phyloP scores from a whole-genome alignment of 2,113 vertebrate genomes.

The Phainopepla nitens region DNA sequence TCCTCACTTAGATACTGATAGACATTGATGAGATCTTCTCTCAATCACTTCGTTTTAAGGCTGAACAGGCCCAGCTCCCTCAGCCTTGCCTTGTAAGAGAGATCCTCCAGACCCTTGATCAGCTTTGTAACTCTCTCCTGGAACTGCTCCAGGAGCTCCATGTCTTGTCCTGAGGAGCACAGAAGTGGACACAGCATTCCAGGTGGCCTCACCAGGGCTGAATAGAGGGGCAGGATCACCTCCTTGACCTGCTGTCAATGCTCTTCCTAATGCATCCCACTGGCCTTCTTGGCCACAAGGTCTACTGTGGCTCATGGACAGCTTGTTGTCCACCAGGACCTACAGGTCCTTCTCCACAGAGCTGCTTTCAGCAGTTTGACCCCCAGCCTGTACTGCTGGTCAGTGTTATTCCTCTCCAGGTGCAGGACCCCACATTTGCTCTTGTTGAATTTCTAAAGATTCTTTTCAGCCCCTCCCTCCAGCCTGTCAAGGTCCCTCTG shows the following conservation, averaged over 20 bases:
- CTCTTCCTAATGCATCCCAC: not conserved
- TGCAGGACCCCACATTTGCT: not conserved
- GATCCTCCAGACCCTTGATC: not conserved
- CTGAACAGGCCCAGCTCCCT: not conserved
- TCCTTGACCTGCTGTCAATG: not conserved
- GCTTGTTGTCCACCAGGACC: not conserved
- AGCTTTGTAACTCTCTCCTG: not conserved
- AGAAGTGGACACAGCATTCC: not conserved
- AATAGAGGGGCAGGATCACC: not conserved
- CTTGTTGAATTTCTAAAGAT: not conserved
- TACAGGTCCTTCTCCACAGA: not conserved
- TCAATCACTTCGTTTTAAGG: not conserved
- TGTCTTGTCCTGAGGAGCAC: not conserved
- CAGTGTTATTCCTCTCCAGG: not conserved
- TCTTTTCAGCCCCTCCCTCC: not conserved
- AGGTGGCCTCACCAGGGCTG: not conserved
- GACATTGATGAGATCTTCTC: not conserved
- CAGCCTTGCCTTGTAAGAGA: not conserved
- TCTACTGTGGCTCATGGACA: not conserved
- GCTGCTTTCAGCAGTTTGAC: not conserved
- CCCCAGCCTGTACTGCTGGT: not conserved
- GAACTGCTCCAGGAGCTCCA: not conserved
- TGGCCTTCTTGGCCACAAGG: not conserved
- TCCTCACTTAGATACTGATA: not conserved
- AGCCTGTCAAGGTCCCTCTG: not conserved